Evolutionary conservation across 2,888 invertebrate genomes (phyloP).

Genomic region (Hyposoter didymator): DNA sequence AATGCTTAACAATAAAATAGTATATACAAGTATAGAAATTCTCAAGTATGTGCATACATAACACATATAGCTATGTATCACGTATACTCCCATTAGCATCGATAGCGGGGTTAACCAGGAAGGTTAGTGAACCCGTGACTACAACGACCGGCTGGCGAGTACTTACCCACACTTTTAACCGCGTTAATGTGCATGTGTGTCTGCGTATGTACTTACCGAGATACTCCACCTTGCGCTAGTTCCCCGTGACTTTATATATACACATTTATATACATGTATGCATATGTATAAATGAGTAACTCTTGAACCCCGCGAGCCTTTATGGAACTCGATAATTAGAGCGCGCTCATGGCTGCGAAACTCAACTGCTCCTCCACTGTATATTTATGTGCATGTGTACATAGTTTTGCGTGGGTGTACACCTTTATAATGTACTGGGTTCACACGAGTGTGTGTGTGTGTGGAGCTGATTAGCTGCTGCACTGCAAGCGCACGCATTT

Average conservation of each 20-base stretch:
- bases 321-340: slow-evolving; percentile 65
- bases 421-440: not conserved
- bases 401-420: not conserved
- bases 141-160: slow-evolving; percentile 49
- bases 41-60: not conserved
- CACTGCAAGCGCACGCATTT: not conserved
- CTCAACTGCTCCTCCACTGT: slow-evolving; percentile 38
- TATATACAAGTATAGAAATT: not conserved
- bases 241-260: not conserved
- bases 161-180: slow-evolving; percentile 44
- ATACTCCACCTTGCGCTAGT: slow-evolving; percentile 62
- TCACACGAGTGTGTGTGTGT: too few relatives aligned
- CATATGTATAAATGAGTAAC: slow-evolving; percentile 12
- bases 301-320: slow-evolving; percentile 43
- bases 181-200: slow-evolving; percentile 16
- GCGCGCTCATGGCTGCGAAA: slow-evolving; percentile 44
- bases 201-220: slow-evolving; percentile 56
- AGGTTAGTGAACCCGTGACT: slow-evolving; percentile 80
- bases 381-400: not conserved
- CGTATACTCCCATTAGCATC: slow-evolving; percentile 80
- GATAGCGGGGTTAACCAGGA: slow-evolving; percentile 80
- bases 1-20: not conserved
- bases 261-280: not conserved
- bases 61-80: slow-evolving; percentile 27
- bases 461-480: not conserved